These are phyloP conservation scores for Caenorhabditis macrosperma DNA, from an alignment of 2,888 invertebrate genomes.

Conservation along the genomic window DNA sequence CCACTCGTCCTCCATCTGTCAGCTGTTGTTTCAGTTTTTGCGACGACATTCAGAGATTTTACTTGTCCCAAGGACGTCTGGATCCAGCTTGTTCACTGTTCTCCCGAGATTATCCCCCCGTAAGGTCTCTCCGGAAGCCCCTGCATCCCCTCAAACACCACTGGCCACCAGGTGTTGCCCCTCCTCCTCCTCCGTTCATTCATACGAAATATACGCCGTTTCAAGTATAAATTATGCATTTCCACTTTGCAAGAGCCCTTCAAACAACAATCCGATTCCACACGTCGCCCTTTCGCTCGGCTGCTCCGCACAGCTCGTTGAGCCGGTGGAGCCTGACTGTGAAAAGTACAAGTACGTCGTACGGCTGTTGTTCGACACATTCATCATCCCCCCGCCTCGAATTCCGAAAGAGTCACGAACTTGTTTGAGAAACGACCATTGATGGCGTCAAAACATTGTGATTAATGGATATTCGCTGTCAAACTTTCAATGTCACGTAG, in stretches of 20 bases:
- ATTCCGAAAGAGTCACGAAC: too few relatives aligned
- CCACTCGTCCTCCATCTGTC: neutral
- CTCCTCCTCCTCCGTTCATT: too few relatives aligned
- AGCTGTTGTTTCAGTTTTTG: conserved; percentile 1
- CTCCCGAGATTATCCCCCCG: neutral
- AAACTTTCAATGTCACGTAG: too few relatives aligned
- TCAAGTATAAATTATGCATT: too few relatives aligned
- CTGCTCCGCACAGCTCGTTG: too few relatives aligned
- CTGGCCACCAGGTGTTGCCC: neutral
- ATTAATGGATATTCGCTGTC: too few relatives aligned
- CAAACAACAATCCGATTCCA: neutral
- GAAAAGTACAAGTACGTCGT: neutral
- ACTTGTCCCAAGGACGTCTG: too few relatives aligned
- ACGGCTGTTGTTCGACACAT: too few relatives aligned
- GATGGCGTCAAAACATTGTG: too few relatives aligned
- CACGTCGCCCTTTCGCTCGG: neutral
- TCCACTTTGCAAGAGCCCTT: neutral
- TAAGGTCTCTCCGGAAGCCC: neutral
- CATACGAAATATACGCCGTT: too few relatives aligned
- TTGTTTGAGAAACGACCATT: too few relatives aligned
- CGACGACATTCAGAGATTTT: neutral
- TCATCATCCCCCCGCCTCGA: too few relatives aligned
- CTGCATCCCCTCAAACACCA: neutral
- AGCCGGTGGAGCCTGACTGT: neutral
- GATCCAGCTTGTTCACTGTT: neutral